These are phyloP conservation scores for Phoenoteleia sp. DNA, from an alignment of 2,888 invertebrate genomes.

Conservation along the genomic window DNA sequence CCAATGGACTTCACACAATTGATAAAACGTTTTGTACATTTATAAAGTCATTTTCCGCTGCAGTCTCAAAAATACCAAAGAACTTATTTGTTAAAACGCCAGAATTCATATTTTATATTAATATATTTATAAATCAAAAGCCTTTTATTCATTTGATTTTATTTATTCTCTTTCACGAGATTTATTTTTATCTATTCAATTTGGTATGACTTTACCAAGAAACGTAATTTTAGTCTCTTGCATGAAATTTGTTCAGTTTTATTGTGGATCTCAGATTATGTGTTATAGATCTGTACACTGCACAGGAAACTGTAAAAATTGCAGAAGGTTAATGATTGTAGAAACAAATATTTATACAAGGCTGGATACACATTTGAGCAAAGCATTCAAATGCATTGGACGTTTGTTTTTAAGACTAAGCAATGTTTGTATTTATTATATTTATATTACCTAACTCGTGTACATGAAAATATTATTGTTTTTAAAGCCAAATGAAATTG, in stretches of 20 bases:
- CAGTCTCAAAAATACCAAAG: constrained; percentile 69
- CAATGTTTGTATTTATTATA: neutral
- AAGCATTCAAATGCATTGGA: constrained; percentile 32
- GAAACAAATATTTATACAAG: constrained; percentile 15
- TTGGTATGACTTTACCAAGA: constrained; percentile 13
- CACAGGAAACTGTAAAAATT: neutral
- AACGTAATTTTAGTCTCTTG: neutral
- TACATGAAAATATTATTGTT: neutral
- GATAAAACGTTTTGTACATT: constrained; percentile 55
- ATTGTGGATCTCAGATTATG: neutral
- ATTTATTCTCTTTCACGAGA: neutral
- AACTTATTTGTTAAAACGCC: constrained; percentile 42
- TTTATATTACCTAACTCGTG: neutral
- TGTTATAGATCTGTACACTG: constrained; percentile 5
- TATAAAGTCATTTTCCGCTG: constrained; percentile 52
- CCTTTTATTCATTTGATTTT: constrained; percentile 17
- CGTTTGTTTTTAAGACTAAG: neutral
- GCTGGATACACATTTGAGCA: constrained; percentile 1
- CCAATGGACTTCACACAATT: neutral
- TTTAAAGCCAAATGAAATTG: too few species aligned
- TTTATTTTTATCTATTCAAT: constrained; percentile 6
- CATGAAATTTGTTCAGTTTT: constrained; percentile 1
- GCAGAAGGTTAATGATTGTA: constrained; percentile 1
- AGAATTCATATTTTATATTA: constrained; percentile 46
- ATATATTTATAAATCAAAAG: constrained; percentile 5